Conservation (phyloP, 2,888 invertebrate genomes). For the Meta bourneti region DNA sequence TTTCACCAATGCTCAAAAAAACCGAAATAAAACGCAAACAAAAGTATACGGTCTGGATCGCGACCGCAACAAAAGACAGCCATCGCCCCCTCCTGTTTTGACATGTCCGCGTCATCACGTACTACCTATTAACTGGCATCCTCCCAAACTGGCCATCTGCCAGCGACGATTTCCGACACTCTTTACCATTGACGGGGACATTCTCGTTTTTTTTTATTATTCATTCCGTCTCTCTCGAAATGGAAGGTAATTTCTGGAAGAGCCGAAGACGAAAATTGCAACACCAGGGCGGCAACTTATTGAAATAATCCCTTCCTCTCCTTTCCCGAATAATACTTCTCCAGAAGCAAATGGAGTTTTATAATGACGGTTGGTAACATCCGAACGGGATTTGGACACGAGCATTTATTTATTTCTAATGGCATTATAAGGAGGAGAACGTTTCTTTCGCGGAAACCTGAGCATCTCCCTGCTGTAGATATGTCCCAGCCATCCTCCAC, state of each 20-base stretch:
- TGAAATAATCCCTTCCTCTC: slow-evolving; percentile 49
- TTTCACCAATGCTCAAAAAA: neutral
- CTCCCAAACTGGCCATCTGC: slow-evolving; percentile 55
- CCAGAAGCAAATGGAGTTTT: slow-evolving; percentile 29
- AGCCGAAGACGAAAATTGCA: slow-evolving; percentile 52
- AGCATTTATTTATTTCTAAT: slow-evolving; percentile 62
- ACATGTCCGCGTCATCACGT: slow-evolving; percentile 15
- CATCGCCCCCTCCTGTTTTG: slow-evolving; percentile 32
- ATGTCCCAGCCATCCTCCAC: neutral
- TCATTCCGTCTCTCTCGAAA: neutral
- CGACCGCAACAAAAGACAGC: neutral
- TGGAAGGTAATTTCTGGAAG: slow-evolving; percentile 52
- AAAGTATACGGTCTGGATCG: neutral
- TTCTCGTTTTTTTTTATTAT: slow-evolving; percentile 2
- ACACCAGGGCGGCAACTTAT: slow-evolving; percentile 42
- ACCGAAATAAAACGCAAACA: neutral
- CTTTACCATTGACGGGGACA: slow-evolving; percentile 46
- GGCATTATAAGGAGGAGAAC: slow-evolving; percentile 24
- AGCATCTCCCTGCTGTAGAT: neutral
- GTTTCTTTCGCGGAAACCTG: neutral
- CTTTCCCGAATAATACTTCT: slow-evolving; percentile 27
- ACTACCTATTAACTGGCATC: slow-evolving; percentile 59
- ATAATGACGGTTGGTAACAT: slow-evolving; percentile 18
- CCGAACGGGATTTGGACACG: slow-evolving; percentile 29
- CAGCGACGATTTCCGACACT: slow-evolving; percentile 45